Conservation (phyloP, 2,113 vertebrate species). For the Gambusia affinis region DNA sequence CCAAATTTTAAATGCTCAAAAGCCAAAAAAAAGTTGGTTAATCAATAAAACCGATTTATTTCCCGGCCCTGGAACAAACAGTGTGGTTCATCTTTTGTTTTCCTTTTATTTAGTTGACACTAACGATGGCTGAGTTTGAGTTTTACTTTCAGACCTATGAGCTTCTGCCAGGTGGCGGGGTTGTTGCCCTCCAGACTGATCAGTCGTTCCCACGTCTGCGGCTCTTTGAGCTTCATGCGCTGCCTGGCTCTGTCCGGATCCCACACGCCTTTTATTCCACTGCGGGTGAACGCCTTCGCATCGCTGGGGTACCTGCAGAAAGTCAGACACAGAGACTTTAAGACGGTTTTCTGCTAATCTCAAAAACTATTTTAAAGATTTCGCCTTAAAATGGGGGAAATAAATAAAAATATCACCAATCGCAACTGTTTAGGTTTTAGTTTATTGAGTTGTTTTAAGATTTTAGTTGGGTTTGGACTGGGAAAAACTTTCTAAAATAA, state of each 20-base stretch:
- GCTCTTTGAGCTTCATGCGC: constrained; percentile 84
- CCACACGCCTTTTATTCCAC: constrained; percentile 85
- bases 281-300: constrained; percentile 76
- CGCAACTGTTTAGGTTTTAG: too few species aligned
- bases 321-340: not conserved
- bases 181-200: constrained; percentile 84
- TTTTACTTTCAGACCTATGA: constrained; percentile 80
- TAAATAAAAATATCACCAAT: not conserved
- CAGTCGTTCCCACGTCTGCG: constrained; percentile 86
- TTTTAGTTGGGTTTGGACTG: too few species aligned
- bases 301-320: constrained; percentile 84
- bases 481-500: too few species aligned
- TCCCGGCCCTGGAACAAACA: too few species aligned
- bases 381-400: not conserved
- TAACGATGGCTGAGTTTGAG: not conserved
- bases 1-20: too few species aligned
- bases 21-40: too few species aligned
- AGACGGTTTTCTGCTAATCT: not conserved
- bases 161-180: constrained; percentile 84
- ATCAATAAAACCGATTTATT: too few species aligned
- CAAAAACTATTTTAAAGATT: not conserved
- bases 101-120: too few species aligned
- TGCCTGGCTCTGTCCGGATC: constrained; percentile 81
- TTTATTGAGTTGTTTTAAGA: too few species aligned
- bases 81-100: too few species aligned